Evolutionary conservation across 2,797 vertebrate genomes (phyloP).

Genomic region (Helarctos malayanus): DNA sequence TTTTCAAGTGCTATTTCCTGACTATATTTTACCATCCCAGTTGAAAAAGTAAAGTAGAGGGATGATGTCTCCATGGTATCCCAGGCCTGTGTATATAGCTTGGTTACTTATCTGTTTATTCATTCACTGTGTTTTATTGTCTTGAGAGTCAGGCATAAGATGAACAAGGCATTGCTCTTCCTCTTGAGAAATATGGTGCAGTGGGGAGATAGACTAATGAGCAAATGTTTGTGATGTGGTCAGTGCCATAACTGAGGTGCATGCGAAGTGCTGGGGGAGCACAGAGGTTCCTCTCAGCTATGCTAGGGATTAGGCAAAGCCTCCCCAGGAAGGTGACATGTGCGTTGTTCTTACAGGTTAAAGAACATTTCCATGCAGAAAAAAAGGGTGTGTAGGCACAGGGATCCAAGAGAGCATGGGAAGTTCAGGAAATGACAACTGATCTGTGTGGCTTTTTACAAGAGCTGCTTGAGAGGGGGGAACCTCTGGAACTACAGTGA

Average conservation of each 20-base stretch:
- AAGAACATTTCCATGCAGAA: not conserved
- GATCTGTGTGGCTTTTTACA: not conserved
- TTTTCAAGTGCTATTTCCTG: slow-evolving; percentile 61
- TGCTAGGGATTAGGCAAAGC: not conserved
- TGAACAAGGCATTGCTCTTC: not conserved
- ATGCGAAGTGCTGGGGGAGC: not conserved
- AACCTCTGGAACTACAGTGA: not conserved
- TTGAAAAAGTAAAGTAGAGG: slow-evolving; percentile 51
- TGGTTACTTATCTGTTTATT: slow-evolving; percentile 22
- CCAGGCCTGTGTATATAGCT: not conserved
- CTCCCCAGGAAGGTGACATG: not conserved
- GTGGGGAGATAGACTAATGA: not conserved
- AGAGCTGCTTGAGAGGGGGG: not conserved
- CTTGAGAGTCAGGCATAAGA: slow-evolving; percentile 9
- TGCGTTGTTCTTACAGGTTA: not conserved
- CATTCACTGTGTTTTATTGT: not conserved
- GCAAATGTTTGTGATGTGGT: not conserved
- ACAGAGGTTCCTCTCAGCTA: not conserved
- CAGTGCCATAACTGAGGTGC: not conserved
- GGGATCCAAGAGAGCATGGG: not conserved
- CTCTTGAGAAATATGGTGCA: not conserved
- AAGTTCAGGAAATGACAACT: not conserved
- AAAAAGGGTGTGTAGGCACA: not conserved
- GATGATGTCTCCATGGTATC: not conserved
- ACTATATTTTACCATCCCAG: not conserved